Evolutionary conservation across 1,140 invertebrate genomes (phyloP), one percentile per base, ranked within the genome.

Genomic region (Colletes latitarsis): DNA sequence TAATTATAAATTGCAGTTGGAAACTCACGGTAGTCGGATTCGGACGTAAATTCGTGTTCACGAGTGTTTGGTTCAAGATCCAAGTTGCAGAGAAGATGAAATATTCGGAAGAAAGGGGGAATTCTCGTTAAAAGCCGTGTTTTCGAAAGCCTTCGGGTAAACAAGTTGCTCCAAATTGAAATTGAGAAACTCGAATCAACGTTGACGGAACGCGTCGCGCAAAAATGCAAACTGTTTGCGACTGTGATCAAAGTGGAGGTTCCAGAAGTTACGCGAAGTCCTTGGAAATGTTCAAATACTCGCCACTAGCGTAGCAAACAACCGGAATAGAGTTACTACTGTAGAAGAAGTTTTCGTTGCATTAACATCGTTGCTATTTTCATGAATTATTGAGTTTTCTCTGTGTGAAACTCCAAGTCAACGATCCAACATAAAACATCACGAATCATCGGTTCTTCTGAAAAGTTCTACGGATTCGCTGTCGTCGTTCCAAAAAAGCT

Each of bases 231-330:
- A 30, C 30, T 30, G 6, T 39, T 69, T 6, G n/a, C 55, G n/a
- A 19, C n/a, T 9, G n/a, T n/a, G n/a, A 57, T 57, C 55, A n/a
- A 57, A n/a, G n/a, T 15, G 1, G n/a, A 19, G 55, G 55, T 19
- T 17, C 14, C 41, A 9, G 21, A 39, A 41, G 19, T 41, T 63
- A 14, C 30, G 21, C 14, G 9, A 30, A 15, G 30, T 30, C 6
- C 30, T 63, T 15, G 60, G 30, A 30, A 63, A 63, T 63, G 39
- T 63, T 63, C 30, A 41, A 52, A 68, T 52, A 68, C n/a, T 52
- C 14, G 66, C 46, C 52, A 30, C 46, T 14, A n/a, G n/a, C n/a
- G 3, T 46, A 19, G 4, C 9, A 46, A 19, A 4, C 14, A 1
- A 6, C 60, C 21, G 5, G 1, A 6, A 30, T 14, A 30, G 30